Base-by-base conservation (phyloP, 1,140 invertebrate genomes). In the Eurytemora carolleeae region DNA sequence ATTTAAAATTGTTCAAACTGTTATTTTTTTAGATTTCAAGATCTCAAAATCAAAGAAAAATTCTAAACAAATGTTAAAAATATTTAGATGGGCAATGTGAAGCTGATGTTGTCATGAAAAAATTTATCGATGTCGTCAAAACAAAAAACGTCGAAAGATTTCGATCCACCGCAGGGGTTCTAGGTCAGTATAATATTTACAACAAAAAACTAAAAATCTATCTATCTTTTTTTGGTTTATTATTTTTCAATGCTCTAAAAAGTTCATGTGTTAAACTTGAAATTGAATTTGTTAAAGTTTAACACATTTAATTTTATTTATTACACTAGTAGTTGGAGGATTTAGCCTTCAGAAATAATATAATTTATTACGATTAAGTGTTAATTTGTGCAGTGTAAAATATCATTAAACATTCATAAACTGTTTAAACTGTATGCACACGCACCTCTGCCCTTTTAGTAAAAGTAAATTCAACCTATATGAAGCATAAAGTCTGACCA, bases 71-170 rank as follows among this genome's bases (percentile, higher is more conserved):
- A 44, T 44, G 31, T 44, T 12, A 44, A 44, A 7, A 44, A 12
- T 44, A 54, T 54, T 52, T 53, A 24, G 79, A 88, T 67, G 85
- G 83, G 0, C 75, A 82, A 63, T 90, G 86, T 70, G 76, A 79
- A 58, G 73, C 83, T 0, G 85, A 87, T 68, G 76, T 78, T 63
- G 86, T 86, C 1, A 82, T 88, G 79, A 83, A 81, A 65, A 74
- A 79, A 0, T 87, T 87, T 69, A 86, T 89, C 55, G 79, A 85
- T 60, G 84, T 82, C 64, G 80, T 84, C 3, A 70, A 76, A 1
- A 71, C 76, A 19, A 72, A 76, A 23, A 63, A 66, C 61, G 65
- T 59, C n/a, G 44, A 63, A 20, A 26, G 53, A 63, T 76, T 75
- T 54, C 68, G 74, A 7, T 76, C 76, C 24, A 69, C 86, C 25